These are phyloP conservation scores for Limanda limanda DNA, from an alignment of 2,113 vertebrate species.

Conservation along the genomic window DNA sequence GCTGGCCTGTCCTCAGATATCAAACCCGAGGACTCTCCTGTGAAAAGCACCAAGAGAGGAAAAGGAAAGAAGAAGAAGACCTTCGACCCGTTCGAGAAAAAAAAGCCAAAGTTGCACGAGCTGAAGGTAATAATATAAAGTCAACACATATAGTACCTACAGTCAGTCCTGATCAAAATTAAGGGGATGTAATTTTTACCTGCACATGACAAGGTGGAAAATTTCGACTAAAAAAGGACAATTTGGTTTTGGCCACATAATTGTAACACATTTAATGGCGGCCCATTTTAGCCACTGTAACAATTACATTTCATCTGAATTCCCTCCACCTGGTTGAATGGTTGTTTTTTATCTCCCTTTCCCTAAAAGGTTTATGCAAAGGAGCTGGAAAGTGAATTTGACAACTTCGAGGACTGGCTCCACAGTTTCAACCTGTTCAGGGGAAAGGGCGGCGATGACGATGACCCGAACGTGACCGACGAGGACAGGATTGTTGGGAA, in stretches of 20 bases:
- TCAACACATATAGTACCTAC: background rate
- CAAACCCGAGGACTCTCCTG: slow-evolving; percentile 83
- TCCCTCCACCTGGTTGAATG: background rate
- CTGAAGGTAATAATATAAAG: slow-evolving; percentile 83
- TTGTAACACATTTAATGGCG: too few relatives aligned
- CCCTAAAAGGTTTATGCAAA: slow-evolving; percentile 89
- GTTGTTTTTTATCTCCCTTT: background rate
- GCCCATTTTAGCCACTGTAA: too few relatives aligned
- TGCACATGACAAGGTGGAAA: too few relatives aligned
- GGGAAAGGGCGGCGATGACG: slow-evolving; percentile 93
- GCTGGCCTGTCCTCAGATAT: slow-evolving; percentile 81
- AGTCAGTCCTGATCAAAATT: background rate
- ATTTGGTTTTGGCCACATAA: too few relatives aligned
- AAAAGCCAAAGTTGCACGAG: slow-evolving; percentile 91
- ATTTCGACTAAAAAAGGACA: too few relatives aligned
- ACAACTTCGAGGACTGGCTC: slow-evolving; percentile 96
- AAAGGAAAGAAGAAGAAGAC: slow-evolving; percentile 83
- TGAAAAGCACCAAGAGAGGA: slow-evolving; percentile 86
- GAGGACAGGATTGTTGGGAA: slow-evolving; percentile 95
- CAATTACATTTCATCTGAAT: too few relatives aligned
- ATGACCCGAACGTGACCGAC: slow-evolving; percentile 85
- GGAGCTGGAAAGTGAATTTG: slow-evolving; percentile 91
- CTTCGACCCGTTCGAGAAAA: slow-evolving; percentile 86
- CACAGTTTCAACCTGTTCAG: slow-evolving; percentile 94
- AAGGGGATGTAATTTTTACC: background rate